Evolutionary conservation across 2,888 invertebrate species (phyloP), one percentile per base, ranked within the genome.

Genomic region (Drosophila meridionalis): DNA sequence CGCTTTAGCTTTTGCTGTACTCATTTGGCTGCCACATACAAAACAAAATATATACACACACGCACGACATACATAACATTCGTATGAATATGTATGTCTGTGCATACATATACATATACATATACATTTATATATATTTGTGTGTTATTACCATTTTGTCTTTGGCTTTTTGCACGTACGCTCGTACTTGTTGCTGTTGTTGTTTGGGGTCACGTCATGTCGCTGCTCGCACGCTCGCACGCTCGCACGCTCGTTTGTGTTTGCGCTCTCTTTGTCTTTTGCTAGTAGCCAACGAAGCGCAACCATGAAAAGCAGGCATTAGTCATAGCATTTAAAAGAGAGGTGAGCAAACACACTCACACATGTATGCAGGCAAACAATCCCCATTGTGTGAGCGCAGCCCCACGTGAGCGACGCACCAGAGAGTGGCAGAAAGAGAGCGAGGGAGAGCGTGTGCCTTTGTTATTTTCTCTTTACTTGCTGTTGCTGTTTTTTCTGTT

Each of bases 141-240:
- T 60, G 1, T 68, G 67, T 56, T 76, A 75, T 79, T 82, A 69
- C 64, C 67, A 78, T 76, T 72, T 71, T 86, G 77, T 87, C 59
- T 69, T 77, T 79, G 64, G 59, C 58, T 57, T 88, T 88, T 88
- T 83, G 86, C 88, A 86, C 86, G 86, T 86, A 84, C 86, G 83
- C 78, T 88, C 74, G 77, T 73, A 85, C 85, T 85, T 85, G 89
- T 88, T 85, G 85, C 85, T 86, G 84, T 84, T 84, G 88, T 85
- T 84, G 83, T 83, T 86, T 86, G 87, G 76, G 88, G 88, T 85
- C 86, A 86, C 81, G 89, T 88, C 84, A 86, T 81, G 68, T 71
- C 57, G 63, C 38, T 61, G 30, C 55, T 40, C 57, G 45, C 53
- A 55, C 45, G 20, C 32, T 56, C n/a, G 36, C 40, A n/a, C n/a